Conservation (phyloP, 2,113 vertebrate genomes). For the Polyodon spathula region DNA sequence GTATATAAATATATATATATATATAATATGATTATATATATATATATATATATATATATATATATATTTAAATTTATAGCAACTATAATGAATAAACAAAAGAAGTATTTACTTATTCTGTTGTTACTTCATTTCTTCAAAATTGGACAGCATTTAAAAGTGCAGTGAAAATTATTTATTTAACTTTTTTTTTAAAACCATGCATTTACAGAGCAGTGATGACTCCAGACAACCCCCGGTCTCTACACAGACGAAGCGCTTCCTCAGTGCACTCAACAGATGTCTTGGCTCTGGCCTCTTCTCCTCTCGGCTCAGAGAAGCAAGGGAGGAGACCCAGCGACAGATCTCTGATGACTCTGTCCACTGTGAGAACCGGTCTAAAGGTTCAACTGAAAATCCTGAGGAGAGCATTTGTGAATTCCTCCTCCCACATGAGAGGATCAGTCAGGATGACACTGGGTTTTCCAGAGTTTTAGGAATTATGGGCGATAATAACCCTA, state of each 20-base stretch:
- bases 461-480: slow-evolving; percentile 75
- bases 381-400: slow-evolving; percentile 32
- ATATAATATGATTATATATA: no score
- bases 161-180: neutral
- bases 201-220: slow-evolving; percentile 38
- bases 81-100: no score
- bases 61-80: no score
- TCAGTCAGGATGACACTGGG: slow-evolving; percentile 70
- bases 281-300: slow-evolving; percentile 44
- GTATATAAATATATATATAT: no score
- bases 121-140: no score
- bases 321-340: slow-evolving; percentile 39
- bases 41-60: no score
- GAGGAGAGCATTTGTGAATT: slow-evolving; percentile 45
- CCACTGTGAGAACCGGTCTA: slow-evolving; percentile 28
- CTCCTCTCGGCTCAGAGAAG: slow-evolving; percentile 51
- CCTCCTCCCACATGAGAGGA: slow-evolving; percentile 76
- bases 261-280: slow-evolving; percentile 54
- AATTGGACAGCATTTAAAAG: no score
- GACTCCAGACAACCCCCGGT: slow-evolving; percentile 43
- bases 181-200: neutral
- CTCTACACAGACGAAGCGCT: slow-evolving; percentile 65
- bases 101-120: no score
- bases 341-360: slow-evolving; percentile 18
- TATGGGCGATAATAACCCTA: slow-evolving; percentile 42